Conservation (phyloP, 2,888 invertebrate genomes). For the Deilephila elpenor region DNA sequence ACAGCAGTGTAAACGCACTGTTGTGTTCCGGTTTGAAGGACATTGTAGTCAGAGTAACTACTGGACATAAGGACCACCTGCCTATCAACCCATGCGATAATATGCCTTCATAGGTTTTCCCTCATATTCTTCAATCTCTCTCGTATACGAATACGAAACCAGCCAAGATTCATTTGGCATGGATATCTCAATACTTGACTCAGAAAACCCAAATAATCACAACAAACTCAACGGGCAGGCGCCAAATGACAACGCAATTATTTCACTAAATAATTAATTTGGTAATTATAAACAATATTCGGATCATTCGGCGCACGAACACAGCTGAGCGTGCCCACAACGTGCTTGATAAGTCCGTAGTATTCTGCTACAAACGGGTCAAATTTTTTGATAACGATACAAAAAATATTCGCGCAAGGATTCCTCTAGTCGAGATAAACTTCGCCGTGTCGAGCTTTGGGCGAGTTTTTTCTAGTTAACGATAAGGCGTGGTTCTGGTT, state of each 20-base stretch:
- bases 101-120: no score
- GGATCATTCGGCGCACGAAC: background rate
- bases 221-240: background rate
- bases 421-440: background rate
- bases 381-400: background rate
- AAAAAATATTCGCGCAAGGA: background rate
- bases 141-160: no score
- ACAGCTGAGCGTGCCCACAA: constrained; percentile 5
- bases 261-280: background rate
- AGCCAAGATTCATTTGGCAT: no score
- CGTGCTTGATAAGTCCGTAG: constrained; percentile 10
- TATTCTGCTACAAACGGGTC: constrained; percentile 5
- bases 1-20: no score
- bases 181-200: no score
- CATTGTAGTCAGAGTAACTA: no score
- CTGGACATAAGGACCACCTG: no score
- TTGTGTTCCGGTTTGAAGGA: no score
- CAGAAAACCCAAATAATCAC: no score
- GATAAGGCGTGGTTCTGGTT: background rate
- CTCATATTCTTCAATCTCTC: no score
- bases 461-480: background rate
- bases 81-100: no score
- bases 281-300: background rate
- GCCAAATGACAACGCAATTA: background rate
- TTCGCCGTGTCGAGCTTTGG: background rate